These are phyloP conservation scores for Eidolon dupreanum DNA, from an alignment of 2,797 vertebrate species.

Conservation along the genomic window DNA sequence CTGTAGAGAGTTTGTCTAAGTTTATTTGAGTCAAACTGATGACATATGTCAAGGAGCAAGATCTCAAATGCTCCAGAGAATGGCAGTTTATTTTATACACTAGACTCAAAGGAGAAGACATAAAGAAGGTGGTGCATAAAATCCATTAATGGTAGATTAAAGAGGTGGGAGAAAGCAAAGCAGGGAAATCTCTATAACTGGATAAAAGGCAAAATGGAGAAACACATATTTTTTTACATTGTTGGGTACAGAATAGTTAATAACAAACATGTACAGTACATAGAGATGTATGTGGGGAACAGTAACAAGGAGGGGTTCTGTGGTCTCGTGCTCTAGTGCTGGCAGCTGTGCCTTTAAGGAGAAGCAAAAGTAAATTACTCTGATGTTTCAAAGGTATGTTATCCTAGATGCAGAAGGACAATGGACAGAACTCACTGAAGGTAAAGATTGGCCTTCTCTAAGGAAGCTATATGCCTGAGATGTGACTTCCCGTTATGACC, in stretches of 20 bases:
- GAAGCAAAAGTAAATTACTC: not conserved
- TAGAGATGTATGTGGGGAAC: not conserved
- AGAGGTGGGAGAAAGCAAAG: no score
- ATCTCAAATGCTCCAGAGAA: not conserved
- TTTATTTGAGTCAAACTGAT: no score
- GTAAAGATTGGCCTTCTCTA: not conserved
- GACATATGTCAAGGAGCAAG: no score
- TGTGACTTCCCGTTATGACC: not conserved
- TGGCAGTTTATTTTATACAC: not conserved
- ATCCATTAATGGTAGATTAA: no score
- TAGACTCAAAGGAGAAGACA: not conserved
- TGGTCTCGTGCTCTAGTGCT: not conserved
- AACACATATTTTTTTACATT: not conserved
- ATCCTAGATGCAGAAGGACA: not conserved
- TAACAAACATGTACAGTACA: not conserved
- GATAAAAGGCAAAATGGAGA: not conserved
- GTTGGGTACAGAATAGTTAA: not conserved
- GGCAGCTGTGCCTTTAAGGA: not conserved
- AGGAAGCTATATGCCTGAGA: not conserved
- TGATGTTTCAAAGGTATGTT: not conserved
- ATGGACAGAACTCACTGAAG: not conserved
- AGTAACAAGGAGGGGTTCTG: not conserved
- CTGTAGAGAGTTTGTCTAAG: no score
- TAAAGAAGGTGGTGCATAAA: no score
- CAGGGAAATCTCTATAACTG: not conserved